phyloP scores from a whole-genome alignment of 2,113 vertebrate species.

The Pangasianodon hypophthalmus region DNA sequence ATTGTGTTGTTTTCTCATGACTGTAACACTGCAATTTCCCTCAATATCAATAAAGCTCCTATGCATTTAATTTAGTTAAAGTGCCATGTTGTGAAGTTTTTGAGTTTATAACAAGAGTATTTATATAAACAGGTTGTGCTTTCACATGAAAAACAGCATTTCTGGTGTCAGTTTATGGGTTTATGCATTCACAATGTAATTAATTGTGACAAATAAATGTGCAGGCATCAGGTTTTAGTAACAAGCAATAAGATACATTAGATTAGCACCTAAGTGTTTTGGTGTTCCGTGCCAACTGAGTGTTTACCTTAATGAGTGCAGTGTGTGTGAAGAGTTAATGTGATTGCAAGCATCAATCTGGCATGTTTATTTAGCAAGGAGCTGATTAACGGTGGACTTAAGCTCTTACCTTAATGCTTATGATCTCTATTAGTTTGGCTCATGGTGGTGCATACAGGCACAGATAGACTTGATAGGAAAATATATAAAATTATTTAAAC shows the following conservation, averaged over 20 bases:
- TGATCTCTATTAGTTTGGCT: neutral
- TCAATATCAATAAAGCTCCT: neutral
- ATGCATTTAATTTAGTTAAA: neutral
- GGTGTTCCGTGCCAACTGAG: neutral
- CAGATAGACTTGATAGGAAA: neutral
- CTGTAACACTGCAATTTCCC: neutral
- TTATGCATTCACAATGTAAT: neutral
- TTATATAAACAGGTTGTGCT: neutral
- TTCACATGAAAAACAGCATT: neutral
- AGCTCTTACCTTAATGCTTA: neutral
- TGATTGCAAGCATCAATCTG: neutral
- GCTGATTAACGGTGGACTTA: neutral
- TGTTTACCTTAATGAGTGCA: neutral
- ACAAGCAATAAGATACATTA: neutral
- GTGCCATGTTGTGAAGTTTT: neutral
- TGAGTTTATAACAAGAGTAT: neutral
- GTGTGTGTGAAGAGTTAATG: neutral
- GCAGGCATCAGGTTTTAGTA: neutral
- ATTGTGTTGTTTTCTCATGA: neutral
- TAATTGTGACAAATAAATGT: neutral
- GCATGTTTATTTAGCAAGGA: neutral
- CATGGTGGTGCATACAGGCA: neutral
- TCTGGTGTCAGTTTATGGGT: neutral
- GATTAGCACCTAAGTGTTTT: neutral
- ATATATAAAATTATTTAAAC: neutral